Conservation (phyloP, 2,888 invertebrate genomes). For the Syrphus vitripennis region DNA sequence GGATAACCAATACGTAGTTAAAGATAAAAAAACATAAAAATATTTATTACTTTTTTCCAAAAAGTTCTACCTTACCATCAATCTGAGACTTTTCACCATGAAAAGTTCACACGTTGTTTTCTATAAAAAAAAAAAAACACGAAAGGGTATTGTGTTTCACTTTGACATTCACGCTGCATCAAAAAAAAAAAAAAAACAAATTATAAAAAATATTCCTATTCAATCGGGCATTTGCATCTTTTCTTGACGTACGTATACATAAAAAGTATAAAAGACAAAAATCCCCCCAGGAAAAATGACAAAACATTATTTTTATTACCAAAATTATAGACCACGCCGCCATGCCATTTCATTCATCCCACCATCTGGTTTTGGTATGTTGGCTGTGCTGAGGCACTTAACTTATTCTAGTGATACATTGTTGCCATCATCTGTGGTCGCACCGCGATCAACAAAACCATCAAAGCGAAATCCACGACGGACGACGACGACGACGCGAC, state of each 20-base stretch:
- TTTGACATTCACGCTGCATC: conserved; percentile 5
- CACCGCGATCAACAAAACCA: background rate
- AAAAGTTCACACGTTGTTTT: conserved; percentile 10
- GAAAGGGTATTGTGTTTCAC: background rate
- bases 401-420: conserved; percentile 38
- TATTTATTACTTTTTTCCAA: background rate
- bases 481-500: background rate
- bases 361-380: conserved; percentile 13
- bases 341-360: conserved; percentile 40
- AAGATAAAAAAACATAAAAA: background rate
- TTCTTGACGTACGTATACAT: no score
- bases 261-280: background rate
- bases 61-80: background rate
- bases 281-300: conserved; percentile 46
- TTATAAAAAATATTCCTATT: conserved; percentile 8
- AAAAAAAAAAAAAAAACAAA: background rate
- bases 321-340: conserved; percentile 56
- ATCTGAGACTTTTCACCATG: background rate
- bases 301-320: conserved; percentile 56
- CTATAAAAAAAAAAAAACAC: background rate
- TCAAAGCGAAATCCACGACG: background rate
- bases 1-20: background rate
- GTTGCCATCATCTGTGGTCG: conserved; percentile 19
- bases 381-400: conserved; percentile 21
- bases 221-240: conserved; percentile 33